Percentiles rank a stretch among this genome's conserved stretches.
Evolutionary conservation across 92 coral and sea anemone genomes (phyloP).

Genomic region (Epizoanthus illoricatus): DNA sequence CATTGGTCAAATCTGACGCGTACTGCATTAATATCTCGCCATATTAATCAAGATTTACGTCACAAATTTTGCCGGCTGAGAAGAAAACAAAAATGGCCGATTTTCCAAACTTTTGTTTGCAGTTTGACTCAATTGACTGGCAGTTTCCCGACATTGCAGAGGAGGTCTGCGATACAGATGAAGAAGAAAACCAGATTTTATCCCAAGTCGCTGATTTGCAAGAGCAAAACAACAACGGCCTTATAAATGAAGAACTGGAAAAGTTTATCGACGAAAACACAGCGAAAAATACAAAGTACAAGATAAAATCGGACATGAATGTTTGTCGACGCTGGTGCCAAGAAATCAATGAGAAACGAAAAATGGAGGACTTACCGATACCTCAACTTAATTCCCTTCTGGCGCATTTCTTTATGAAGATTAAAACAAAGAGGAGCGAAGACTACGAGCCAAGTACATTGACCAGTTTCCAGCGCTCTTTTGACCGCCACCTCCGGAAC

Average conservation of each 20-base stretch:
- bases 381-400: constrained; percentile 4
- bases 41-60: no score
- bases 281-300: background rate
- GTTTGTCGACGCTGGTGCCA: constrained; percentile 13
- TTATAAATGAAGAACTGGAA: constrained; percentile 24
- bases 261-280: constrained; percentile 20
- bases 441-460: constrained; percentile 37
- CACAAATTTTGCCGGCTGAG: no score
- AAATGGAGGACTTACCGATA: constrained; percentile 16
- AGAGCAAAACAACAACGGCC: constrained; percentile 22
- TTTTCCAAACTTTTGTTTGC: constrained; percentile 33
- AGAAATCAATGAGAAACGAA: background rate
- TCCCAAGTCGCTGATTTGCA: constrained; percentile 25
- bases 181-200: constrained; percentile 15
- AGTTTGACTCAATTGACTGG: constrained; percentile 30
- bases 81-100: constrained; percentile 25
- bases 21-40: constrained; percentile 21
- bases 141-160: constrained; percentile 34
- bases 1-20: constrained; percentile 16
- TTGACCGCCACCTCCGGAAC: constrained; percentile 36
- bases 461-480: constrained; percentile 12
- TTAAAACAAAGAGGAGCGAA: background rate
- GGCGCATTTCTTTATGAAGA: constrained; percentile 14
- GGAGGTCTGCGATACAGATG: constrained; percentile 30
- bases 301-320: constrained; percentile 12